Evolutionary conservation across 2,113 vertebrate genomes (phyloP).

Genomic region (Cottus gobio): DNA sequence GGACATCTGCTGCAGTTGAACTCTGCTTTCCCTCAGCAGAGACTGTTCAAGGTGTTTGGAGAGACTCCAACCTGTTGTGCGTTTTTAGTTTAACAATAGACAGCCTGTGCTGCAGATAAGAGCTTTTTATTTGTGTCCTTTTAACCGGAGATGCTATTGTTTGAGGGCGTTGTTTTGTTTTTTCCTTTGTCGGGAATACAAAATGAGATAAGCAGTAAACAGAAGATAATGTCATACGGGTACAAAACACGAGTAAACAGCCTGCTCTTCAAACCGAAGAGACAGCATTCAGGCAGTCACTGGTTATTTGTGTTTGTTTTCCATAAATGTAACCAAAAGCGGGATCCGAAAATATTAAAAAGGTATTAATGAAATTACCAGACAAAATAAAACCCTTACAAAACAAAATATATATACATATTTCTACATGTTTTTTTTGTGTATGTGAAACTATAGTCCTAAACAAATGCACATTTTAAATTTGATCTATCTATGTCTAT

Average conservation of each 20-base stretch:
- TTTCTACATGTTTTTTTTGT: no score
- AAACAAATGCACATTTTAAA: no score
- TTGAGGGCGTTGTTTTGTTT: conserved; percentile 30
- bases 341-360: neutral
- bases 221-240: neutral
- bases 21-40: neutral
- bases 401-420: no score
- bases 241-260: neutral
- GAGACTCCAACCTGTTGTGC: conserved; percentile 26
- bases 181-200: conserved; percentile 41
- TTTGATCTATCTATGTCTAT: no score
- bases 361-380: neutral
- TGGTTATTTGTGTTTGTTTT: neutral
- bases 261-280: neutral
- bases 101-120: conserved; percentile 14
- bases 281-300: neutral
- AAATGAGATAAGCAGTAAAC: conserved; percentile 5
- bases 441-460: no score
- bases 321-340: neutral
- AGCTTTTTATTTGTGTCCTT: neutral
- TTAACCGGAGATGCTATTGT: conserved; percentile 46
- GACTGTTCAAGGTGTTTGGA: conserved; percentile 5
- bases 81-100: conserved; percentile 52
- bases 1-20: neutral
- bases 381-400: neutral